These are phyloP conservation scores for Noctua janthina DNA, from an alignment of 2,888 invertebrate genomes.

Conservation along the genomic window DNA sequence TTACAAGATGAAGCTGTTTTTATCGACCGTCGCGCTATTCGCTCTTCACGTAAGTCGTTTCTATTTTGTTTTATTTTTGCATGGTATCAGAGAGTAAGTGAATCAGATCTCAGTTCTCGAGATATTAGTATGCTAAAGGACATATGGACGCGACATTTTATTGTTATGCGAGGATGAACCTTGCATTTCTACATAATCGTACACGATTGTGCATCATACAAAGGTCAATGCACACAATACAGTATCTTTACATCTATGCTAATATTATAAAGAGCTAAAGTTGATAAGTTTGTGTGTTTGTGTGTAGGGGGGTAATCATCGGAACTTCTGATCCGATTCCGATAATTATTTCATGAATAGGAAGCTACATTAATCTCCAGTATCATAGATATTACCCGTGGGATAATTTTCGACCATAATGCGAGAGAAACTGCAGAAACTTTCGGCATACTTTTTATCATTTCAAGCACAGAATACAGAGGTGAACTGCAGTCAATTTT, in stretches of 20 bases:
- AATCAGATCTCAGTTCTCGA: background rate
- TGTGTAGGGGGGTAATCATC: too few relatives aligned
- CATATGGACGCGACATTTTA: background rate
- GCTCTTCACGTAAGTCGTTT: constrained; percentile 57
- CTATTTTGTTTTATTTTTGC: background rate
- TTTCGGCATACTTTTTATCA: too few relatives aligned
- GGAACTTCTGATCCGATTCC: too few relatives aligned
- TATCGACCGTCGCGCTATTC: constrained; percentile 37
- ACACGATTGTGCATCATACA: background rate
- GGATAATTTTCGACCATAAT: too few relatives aligned
- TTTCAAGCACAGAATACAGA: too few relatives aligned
- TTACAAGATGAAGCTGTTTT: constrained; percentile 58
- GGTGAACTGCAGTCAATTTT: too few relatives aligned
- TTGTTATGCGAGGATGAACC: background rate
- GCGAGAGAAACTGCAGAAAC: too few relatives aligned
- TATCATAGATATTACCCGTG: too few relatives aligned
- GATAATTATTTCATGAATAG: too few relatives aligned
- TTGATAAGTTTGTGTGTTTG: too few relatives aligned
- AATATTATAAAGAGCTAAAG: too few relatives aligned
- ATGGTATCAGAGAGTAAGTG: background rate
- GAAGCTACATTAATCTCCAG: too few relatives aligned
- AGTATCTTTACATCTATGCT: background rate
- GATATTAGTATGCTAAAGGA: background rate
- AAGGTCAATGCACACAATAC: background rate
- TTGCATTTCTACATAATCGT: background rate